Base-by-base conservation (phyloP, 2,888 invertebrate species). In the Pherbina coryleti region DNA sequence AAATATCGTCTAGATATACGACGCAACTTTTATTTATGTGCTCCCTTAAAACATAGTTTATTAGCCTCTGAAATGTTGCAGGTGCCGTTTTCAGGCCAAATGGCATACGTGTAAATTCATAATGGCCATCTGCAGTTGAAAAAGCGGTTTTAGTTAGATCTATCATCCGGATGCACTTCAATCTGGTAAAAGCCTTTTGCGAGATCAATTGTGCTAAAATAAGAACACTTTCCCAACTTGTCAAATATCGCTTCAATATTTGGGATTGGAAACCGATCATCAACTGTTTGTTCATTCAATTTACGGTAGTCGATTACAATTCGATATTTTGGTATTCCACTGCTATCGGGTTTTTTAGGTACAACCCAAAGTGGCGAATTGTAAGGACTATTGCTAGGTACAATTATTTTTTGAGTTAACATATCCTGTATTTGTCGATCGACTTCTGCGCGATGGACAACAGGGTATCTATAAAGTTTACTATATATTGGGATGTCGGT, bases 31-130 rank as follows among this genome's bases (percentile, higher is more conserved):
- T n/a, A n/a, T n/a, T n/a, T n/a, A n/a, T n/a, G n/a, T n/a, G n/a
- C n/a, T n/a, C n/a, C n/a, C n/a, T n/a, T n/a, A n/a, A n/a, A n/a
- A n/a, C n/a, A n/a, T n/a, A n/a, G n/a, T n/a, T n/a, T n/a, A n/a
- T n/a, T n/a, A n/a, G n/a, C 19, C 78, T 60, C 57, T 80, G 77
- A 9, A 79, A 79, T 31, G 75, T 78, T 25, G 53, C 67, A 8
- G 77, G 71, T 7, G 79, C 78, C 62, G 78, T 80, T 70, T 64
- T 76, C 3, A 76, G 67, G 11, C 77, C 77, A 64, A 77, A 77
- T 28, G 81, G 80, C 82, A 81, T 82, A 14, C 82, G 62, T 1
- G 79, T 14, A 49, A 79, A 82, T 55, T 83, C 81, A 37, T 79
- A 81, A 44, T 81, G 80, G 3, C 81, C n/a, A n/a, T n/a, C n/a